These are phyloP conservation scores for Dryobates pubescens DNA, from an alignment of 2,797 vertebrate genomes.

Conservation along the genomic window DNA sequence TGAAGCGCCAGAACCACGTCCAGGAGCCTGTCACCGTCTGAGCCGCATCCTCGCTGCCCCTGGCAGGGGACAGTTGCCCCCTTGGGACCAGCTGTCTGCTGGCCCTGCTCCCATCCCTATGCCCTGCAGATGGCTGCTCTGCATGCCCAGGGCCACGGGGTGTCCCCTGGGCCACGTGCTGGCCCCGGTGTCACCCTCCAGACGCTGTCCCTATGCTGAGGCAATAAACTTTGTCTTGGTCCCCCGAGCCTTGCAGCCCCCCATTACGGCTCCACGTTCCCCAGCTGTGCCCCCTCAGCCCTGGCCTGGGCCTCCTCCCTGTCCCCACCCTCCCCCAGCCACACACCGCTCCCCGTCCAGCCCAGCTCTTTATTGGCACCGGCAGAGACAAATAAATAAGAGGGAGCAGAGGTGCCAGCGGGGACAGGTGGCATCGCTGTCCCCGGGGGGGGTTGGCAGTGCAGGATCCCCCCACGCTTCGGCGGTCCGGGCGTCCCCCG, in stretches of 20 bases:
- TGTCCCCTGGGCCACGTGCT: no score
- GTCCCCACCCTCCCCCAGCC: background rate
- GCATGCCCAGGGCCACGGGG: no score
- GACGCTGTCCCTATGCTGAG: no score
- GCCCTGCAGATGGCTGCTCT: background rate
- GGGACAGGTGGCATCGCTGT: background rate
- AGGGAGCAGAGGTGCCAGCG: background rate
- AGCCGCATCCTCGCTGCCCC: background rate
- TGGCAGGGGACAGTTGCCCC: background rate
- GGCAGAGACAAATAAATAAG: background rate
- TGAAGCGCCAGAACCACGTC: conserved; percentile 90
- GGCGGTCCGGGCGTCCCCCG: no score
- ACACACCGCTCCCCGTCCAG: background rate
- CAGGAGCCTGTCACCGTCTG: conserved; percentile 84
- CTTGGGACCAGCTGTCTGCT: background rate
- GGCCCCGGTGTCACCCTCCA: no score
- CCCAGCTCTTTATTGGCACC: background rate
- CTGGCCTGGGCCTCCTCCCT: no score
- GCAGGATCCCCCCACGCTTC: background rate
- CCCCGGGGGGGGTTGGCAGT: background rate
- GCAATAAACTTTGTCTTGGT: no score
- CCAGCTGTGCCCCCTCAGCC: no score
- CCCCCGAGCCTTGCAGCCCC: no score
- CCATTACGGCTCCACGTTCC: no score
- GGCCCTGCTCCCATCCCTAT: background rate